These are phyloP conservation scores for Erebia aethiops DNA, from an alignment of 2,888 invertebrate genomes.

Conservation along the genomic window DNA sequence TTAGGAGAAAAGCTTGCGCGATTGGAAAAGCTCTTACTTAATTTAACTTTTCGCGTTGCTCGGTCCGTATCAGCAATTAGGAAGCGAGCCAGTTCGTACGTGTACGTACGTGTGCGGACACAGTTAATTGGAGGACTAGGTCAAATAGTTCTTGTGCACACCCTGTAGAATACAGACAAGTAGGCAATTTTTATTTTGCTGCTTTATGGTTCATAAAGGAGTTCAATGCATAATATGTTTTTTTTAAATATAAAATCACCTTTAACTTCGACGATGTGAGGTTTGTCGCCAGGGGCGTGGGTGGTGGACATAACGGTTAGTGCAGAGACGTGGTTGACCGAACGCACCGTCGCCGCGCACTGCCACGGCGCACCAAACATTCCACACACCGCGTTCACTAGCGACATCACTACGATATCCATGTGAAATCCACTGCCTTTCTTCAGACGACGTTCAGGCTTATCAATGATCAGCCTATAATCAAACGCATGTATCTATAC, in stretches of 20 bases:
- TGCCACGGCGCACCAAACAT: conserved; percentile 97
- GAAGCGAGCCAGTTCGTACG: no score
- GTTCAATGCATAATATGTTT: neutral
- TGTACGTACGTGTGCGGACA: no score
- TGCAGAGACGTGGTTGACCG: conserved; percentile 96
- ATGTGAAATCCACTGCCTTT: conserved; percentile 98
- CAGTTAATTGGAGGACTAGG: no score
- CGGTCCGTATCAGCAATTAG: no score
- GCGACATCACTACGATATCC: conserved; percentile 95
- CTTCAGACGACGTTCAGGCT: conserved; percentile 94
- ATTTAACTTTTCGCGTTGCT: no score
- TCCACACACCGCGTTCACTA: conserved; percentile 93
- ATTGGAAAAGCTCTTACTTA: no score
- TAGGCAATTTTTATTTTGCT: no score
- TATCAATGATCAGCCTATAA: conserved; percentile 93
- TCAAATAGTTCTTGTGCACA: no score
- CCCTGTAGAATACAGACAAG: no score
- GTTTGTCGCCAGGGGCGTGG: conserved; percentile 98
- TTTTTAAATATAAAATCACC: conserved; percentile 63
- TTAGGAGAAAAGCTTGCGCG: no score
- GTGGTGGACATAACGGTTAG: conserved; percentile 97
- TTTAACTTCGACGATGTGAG: conserved; percentile 95
- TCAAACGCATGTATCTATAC: neutral
- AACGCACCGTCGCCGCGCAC: conserved; percentile 97
- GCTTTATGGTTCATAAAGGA: neutral